phyloP scores from a whole-genome alignment of 2,113 vertebrate species.

The Struthio camelus region DNA sequence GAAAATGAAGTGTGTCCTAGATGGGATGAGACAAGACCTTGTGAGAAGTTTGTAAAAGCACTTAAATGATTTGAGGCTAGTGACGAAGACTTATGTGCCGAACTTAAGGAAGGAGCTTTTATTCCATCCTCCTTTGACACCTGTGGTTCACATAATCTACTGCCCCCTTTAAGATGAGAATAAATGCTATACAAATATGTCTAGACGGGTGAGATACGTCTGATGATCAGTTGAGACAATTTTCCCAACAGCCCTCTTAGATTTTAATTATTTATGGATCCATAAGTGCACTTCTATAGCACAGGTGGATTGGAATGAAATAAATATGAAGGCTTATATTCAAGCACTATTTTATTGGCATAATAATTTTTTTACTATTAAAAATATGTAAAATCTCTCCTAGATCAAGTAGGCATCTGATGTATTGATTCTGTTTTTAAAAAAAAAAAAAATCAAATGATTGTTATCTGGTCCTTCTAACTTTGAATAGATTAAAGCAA shows the following conservation, averaged over 20 bases:
- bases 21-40: not conserved
- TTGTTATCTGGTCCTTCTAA: conserved; percentile 39
- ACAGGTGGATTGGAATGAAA: not conserved
- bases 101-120: not conserved
- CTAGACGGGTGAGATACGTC: conserved; percentile 11
- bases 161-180: not conserved
- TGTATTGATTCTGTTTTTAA: not conserved
- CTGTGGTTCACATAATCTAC: not conserved
- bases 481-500: conserved; percentile 38
- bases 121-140: not conserved
- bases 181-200: conserved; percentile 11
- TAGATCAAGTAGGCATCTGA: conserved; percentile 38
- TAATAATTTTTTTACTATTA: not conserved
- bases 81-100: not conserved
- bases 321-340: not conserved
- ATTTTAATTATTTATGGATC: conserved; percentile 36
- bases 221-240: conserved; percentile 8
- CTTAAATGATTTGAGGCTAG: not conserved
- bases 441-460: not conserved
- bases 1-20: not conserved
- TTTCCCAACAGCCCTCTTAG: not conserved
- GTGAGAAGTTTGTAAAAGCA: not conserved
- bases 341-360: not conserved
- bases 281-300: not conserved
- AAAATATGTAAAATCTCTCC: conserved; percentile 17